phyloP scores from a whole-genome alignment of 1,140 invertebrate species.

The Zaprionus nigranus region DNA sequence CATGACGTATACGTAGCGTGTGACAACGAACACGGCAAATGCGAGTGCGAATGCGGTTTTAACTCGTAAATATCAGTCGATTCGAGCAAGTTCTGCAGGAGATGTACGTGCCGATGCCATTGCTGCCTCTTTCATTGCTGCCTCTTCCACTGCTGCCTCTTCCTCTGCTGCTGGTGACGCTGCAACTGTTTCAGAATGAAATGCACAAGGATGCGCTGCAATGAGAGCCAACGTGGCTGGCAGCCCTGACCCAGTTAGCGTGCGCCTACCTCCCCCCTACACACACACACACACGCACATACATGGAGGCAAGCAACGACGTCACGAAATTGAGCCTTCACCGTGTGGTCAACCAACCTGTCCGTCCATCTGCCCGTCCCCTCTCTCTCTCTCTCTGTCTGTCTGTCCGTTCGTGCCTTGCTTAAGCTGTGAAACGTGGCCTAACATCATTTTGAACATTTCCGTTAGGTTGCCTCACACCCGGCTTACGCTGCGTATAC shows the following conservation, averaged over 20 bases:
- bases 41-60: neutral
- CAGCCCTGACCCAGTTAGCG: constrained; percentile 77
- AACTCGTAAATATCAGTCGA: constrained; percentile 7
- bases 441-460: neutral
- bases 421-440: constrained; percentile 1
- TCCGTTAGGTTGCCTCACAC: neutral
- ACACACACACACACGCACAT: constrained; percentile 22
- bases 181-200: constrained; percentile 30
- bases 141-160: neutral
- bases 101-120: neutral
- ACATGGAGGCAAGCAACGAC: constrained; percentile 50
- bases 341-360: constrained; percentile 29
- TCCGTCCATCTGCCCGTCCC: neutral
- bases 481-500: constrained; percentile 44
- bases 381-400: neutral
- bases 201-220: constrained; percentile 31
- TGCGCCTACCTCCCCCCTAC: constrained; percentile 10
- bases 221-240: constrained; percentile 42
- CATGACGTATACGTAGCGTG: constrained; percentile 40
- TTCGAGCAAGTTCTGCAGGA: neutral
- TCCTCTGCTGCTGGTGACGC: neutral
- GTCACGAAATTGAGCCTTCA: constrained; percentile 72
- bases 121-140: neutral
- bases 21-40: constrained; percentile 6
- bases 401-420: neutral